These are phyloP conservation scores for Xylota sylvarum DNA, from an alignment of 2,888 invertebrate genomes.

Conservation along the genomic window DNA sequence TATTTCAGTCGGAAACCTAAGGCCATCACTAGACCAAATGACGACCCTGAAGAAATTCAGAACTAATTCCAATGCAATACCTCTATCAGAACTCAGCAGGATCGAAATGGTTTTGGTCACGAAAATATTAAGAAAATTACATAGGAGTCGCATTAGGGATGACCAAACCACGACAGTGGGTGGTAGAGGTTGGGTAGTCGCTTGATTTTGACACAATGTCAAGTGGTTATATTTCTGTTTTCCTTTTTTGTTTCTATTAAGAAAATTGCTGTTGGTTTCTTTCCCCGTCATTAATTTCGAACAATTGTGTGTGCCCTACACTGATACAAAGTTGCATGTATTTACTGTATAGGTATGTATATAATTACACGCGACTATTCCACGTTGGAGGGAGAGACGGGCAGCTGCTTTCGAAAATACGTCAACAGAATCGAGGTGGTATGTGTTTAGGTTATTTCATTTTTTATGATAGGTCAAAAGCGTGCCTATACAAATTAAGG, in stretches of 20 bases:
- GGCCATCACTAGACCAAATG: constrained; percentile 8
- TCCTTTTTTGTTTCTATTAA: constrained; percentile 41
- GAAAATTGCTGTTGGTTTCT: constrained; percentile 52
- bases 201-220: constrained; percentile 64
- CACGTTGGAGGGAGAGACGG: neutral
- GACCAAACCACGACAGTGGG: constrained; percentile 31
- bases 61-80: constrained; percentile 40
- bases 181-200: neutral
- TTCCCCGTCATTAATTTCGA: constrained; percentile 54
- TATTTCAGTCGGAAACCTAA: neutral
- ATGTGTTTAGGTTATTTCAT: constrained; percentile 8
- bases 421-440: constrained; percentile 22
- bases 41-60: neutral
- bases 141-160: constrained; percentile 45
- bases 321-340: constrained; percentile 54
- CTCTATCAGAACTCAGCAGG: constrained; percentile 1
- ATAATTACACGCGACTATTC: constrained; percentile 41
- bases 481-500: constrained; percentile 28
- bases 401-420: constrained; percentile 16
- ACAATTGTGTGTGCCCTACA: constrained; percentile 37
- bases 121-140: constrained; percentile 56
- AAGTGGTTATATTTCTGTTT: constrained; percentile 41
- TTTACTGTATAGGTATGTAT: too few relatives aligned
- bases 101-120: constrained; percentile 54
- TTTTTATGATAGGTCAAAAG: constrained; percentile 22